Evolutionary conservation across 2,113 vertebrate genomes (phyloP).

Genomic region (Chamaetylas fuelleborni): DNA sequence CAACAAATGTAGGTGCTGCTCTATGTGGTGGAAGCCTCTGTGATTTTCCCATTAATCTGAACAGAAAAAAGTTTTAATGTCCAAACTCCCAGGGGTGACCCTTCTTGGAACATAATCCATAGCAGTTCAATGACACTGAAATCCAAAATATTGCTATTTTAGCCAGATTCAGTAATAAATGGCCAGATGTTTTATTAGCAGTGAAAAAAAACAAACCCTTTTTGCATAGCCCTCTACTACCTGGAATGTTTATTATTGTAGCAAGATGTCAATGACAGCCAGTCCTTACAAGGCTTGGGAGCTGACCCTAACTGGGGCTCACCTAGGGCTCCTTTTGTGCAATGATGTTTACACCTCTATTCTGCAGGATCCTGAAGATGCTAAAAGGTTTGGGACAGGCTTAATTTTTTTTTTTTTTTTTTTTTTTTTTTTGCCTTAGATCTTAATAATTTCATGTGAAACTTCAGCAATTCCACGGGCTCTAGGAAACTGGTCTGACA

Average conservation of each 20-base stretch:
- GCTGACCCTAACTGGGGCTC: background rate
- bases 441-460: background rate
- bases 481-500: background rate
- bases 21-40: background rate
- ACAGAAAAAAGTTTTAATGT: background rate
- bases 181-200: background rate
- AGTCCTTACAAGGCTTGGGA: background rate
- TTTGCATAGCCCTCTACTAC: background rate
- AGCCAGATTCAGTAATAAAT: background rate
- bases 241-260: background rate
- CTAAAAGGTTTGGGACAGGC: background rate
- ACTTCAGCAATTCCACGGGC: background rate
- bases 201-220: background rate
- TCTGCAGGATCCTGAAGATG: background rate
- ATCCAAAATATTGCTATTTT: background rate
- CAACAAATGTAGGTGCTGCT: background rate
- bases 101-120: background rate
- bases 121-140: background rate
- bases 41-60: background rate
- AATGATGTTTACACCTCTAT: background rate
- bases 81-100: background rate
- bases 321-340: background rate
- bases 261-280: background rate
- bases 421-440: background rate
- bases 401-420: background rate